Evolutionary conservation across 2,888 invertebrate species (phyloP).

Genomic region (Acronicta alni): DNA sequence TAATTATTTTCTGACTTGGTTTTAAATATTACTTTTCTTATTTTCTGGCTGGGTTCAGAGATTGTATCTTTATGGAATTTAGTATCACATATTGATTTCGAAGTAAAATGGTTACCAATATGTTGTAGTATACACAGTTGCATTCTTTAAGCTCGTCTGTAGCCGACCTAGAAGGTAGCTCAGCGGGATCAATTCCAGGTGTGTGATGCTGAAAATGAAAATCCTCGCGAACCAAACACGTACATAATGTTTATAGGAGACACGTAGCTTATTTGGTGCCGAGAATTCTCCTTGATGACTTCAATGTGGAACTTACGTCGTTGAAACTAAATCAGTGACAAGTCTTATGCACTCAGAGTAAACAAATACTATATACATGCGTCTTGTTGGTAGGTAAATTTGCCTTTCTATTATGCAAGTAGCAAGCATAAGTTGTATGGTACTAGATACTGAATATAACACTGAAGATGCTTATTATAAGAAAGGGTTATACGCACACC

Average conservation of each 20-base stretch:
- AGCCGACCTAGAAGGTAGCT: conserved; percentile 42
- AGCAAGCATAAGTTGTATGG: no score
- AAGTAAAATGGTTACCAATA: conserved; percentile 21
- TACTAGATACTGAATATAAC: no score
- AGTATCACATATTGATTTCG: conserved; percentile 13
- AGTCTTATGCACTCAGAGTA: conserved; percentile 17
- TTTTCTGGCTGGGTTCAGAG: neutral
- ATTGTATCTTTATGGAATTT: neutral
- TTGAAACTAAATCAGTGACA: conserved; percentile 1
- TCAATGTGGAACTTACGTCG: conserved; percentile 17
- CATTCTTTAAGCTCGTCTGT: conserved; percentile 34
- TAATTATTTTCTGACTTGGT: no score
- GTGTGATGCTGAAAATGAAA: conserved; percentile 40
- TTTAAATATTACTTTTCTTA: no score
- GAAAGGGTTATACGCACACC: no score
- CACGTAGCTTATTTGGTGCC: conserved; percentile 44
- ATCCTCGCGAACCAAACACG: conserved; percentile 49
- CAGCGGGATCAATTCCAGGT: conserved; percentile 45
- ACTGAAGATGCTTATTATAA: no score
- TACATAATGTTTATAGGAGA: conserved; percentile 48
- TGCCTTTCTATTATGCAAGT: no score
- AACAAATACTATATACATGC: neutral
- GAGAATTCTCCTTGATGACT: conserved; percentile 32
- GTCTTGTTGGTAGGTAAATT: neutral
- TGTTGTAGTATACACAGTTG: conserved; percentile 24